Base-by-base conservation (phyloP, 2,797 vertebrate species). In the Tarsius wallacei region DNA sequence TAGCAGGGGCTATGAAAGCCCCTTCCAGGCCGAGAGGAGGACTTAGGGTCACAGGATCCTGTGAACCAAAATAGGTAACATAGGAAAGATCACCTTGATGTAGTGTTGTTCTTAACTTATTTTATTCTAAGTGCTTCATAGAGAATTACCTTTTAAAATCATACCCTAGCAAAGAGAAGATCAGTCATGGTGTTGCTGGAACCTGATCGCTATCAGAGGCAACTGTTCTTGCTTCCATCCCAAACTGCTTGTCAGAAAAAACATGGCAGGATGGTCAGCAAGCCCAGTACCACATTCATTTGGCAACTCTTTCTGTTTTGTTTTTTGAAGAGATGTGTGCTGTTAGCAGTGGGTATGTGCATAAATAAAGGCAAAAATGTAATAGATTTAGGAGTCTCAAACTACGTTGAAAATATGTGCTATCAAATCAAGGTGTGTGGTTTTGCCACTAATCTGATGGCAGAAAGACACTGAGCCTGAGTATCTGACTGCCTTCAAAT, bases 381-480 rank as follows among this genome's bases (percentile, higher is more conserved):
- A 42, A 42, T 5, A 42, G 42, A 42, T 42, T 42, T 42, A 42
- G 42, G 5, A 42, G 42, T 82, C 97, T 96, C 57, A 55, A 91
- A 90, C 64, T 11, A 31, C 61, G 87, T 87, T 94, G 80, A 73
- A 94, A 89, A 31, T 73, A 66, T 19, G 5, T 42, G 36, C 74
- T 61, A 78, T n/a, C 55, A 68, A 74, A 66, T 57, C 53, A 89
- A 80, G 5, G 15, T 55, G 13, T 63, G 31, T 28, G 28, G 42
- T 91, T 87, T 91, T 71, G 66, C 24, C 31, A n/a, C 47, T 86
- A 66, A 95, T 71, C 59, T 89, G 59, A 93, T 59, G 78, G 84
- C 73, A 95, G 77, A 66, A 92, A 96, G 84, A 55, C 17, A 49
- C 53, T n/a, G n/a, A 77, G 42, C 21, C 16, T 13, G 76, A 49